Conservation (phyloP, 2,888 invertebrate genomes). For the Caenorhabditis angaria region DNA sequence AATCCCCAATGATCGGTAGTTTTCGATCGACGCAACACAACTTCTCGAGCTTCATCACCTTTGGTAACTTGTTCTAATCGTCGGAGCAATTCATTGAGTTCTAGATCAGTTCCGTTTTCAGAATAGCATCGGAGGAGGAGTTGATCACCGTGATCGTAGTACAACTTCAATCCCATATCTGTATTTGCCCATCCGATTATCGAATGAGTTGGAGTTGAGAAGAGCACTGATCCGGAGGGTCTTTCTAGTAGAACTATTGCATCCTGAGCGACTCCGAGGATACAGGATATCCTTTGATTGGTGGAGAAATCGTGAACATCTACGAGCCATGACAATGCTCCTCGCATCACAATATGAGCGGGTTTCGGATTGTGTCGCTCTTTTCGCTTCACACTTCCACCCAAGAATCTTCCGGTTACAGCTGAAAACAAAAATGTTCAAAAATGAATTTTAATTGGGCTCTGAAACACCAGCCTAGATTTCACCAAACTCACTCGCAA, state of each 20-base stretch:
- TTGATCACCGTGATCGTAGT: slow-evolving; percentile 93
- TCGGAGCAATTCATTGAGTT: slow-evolving; percentile 82
- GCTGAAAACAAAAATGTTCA: background rate
- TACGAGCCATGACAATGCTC: slow-evolving; percentile 74
- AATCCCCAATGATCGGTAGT: slow-evolving; percentile 66
- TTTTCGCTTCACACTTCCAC: slow-evolving; percentile 76
- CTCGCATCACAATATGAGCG: slow-evolving; percentile 74
- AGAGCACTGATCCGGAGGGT: slow-evolving; percentile 83
- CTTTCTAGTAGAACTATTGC: slow-evolving; percentile 88
- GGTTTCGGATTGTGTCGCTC: slow-evolving; percentile 81
- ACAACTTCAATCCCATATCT: slow-evolving; percentile 74
- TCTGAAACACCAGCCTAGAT: no score
- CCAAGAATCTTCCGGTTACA: slow-evolving; percentile 60
- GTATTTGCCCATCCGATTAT: slow-evolving; percentile 80
- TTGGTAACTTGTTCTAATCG: slow-evolving; percentile 83
- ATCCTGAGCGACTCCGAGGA: slow-evolving; percentile 81
- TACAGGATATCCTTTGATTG: slow-evolving; percentile 50
- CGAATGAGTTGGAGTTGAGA: slow-evolving; percentile 85
- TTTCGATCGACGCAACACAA: slow-evolving; percentile 59
- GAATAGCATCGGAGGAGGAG: slow-evolving; percentile 81
- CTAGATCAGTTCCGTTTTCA: slow-evolving; percentile 76
- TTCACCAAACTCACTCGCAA: slow-evolving; percentile 57
- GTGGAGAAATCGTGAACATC: slow-evolving; percentile 73
- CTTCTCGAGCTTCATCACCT: slow-evolving; percentile 78
- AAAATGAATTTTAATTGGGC: no score